Conservation (phyloP, 2,888 invertebrate species). For the Metopia argyrocephala region DNA sequence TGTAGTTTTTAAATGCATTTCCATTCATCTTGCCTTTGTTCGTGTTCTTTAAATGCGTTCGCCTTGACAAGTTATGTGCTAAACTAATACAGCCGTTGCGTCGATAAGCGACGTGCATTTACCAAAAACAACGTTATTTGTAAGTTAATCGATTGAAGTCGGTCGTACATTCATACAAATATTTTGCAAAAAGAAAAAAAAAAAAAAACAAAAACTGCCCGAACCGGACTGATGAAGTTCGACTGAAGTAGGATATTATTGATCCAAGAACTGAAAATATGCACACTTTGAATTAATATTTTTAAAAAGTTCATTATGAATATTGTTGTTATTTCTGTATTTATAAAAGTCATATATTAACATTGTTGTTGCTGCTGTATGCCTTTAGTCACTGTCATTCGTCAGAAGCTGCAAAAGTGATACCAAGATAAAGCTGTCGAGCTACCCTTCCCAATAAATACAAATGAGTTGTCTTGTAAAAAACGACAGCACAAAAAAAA, state of each 20-base stretch:
- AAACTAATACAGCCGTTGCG: constrained; percentile 44
- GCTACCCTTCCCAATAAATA: constrained; percentile 31
- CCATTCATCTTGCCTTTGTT: constrained; percentile 31
- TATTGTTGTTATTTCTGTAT: neutral
- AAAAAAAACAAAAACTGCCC: too few species aligned
- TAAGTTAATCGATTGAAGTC: too few species aligned
- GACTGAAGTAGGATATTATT: too few species aligned
- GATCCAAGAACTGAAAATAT: too few species aligned
- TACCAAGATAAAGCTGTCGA: constrained; percentile 41
- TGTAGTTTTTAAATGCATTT: constrained; percentile 53
- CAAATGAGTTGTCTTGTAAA: constrained; percentile 9
- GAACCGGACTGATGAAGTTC: too few species aligned
- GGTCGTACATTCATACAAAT: too few species aligned
- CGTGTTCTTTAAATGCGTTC: constrained; percentile 34
- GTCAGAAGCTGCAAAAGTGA: constrained; percentile 51
- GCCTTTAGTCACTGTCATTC: constrained; percentile 32
- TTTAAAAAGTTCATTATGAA: neutral
- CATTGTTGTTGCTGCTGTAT: neutral
- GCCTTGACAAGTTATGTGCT: constrained; percentile 50
- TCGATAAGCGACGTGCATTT: neutral
- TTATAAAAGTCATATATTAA: neutral
- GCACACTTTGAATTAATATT: neutral
- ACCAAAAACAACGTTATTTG: too few species aligned
- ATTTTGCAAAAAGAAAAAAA: too few species aligned
- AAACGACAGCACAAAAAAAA: neutral